phyloP scores from a whole-genome alignment of 2,113 vertebrate genomes.

The Morone saxatilis region DNA sequence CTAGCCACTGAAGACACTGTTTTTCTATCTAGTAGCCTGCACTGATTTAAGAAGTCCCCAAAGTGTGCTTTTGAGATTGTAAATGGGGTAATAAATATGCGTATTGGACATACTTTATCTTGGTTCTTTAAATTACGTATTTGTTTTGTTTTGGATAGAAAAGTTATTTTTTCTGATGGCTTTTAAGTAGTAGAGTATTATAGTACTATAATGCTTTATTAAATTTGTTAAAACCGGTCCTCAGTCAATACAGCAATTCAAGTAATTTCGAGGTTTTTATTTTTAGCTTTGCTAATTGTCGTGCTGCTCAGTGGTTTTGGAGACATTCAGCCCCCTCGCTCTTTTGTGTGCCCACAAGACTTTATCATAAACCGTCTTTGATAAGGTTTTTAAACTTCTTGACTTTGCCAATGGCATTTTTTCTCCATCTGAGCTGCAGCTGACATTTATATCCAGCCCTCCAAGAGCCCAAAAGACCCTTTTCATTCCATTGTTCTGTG shows the following conservation, averaged over 20 bases:
- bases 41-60: constrained; percentile 39
- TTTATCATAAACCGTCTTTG: constrained; percentile 55
- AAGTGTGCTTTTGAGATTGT: constrained; percentile 16
- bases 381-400: constrained; percentile 66
- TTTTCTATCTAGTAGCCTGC: constrained; percentile 32
- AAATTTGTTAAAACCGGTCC: constrained; percentile 17
- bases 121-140: background rate
- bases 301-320: constrained; percentile 20
- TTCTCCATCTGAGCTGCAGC: constrained; percentile 54
- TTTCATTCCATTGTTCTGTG: constrained; percentile 62
- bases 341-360: constrained; percentile 34
- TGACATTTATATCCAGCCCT: constrained; percentile 75
- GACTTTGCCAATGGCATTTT: constrained; percentile 69
- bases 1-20: constrained; percentile 29
- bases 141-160: background rate
- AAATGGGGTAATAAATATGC: background rate
- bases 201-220: constrained; percentile 2
- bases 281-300: constrained; percentile 5
- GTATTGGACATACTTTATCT: background rate
- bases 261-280: background rate
- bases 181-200: background rate
- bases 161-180: background rate
- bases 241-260: background rate
- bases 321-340: constrained; percentile 16
- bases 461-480: constrained; percentile 55